Conservation (phyloP, 2,113 vertebrate genomes). For the Cricetomys ansorgei region DNA sequence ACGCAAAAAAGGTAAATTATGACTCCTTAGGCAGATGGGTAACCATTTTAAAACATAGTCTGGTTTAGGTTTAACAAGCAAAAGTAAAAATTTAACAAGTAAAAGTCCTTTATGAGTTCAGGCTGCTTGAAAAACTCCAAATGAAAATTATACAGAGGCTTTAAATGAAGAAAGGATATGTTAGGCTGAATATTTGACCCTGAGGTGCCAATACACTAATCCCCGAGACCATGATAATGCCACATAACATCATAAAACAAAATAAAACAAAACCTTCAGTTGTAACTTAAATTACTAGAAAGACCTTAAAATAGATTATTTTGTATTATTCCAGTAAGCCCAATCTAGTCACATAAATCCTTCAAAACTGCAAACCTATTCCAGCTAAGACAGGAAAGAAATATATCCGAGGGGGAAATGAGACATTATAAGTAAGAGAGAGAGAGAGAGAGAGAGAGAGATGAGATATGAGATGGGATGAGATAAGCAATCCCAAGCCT, state of each 20-base stretch:
- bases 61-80: background rate
- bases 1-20: background rate
- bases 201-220: background rate
- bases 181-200: background rate
- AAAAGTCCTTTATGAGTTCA: background rate
- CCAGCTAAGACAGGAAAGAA: background rate
- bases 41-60: background rate
- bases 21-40: background rate
- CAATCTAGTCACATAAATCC: background rate
- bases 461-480: too few relatives aligned
- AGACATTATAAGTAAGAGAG: background rate
- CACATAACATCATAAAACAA: background rate
- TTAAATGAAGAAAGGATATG: background rate
- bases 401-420: background rate
- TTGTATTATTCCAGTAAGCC: background rate
- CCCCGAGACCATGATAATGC: background rate
- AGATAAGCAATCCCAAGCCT: accelerated
- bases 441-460: too few relatives aligned
- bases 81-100: background rate
- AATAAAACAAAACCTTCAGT: background rate
- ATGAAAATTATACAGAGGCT: background rate
- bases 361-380: background rate
- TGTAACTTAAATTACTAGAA: background rate
- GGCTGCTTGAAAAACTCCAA: background rate
- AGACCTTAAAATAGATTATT: background rate